Conservation (phyloP, 2,797 vertebrate species). For the Chanos chanos region DNA sequence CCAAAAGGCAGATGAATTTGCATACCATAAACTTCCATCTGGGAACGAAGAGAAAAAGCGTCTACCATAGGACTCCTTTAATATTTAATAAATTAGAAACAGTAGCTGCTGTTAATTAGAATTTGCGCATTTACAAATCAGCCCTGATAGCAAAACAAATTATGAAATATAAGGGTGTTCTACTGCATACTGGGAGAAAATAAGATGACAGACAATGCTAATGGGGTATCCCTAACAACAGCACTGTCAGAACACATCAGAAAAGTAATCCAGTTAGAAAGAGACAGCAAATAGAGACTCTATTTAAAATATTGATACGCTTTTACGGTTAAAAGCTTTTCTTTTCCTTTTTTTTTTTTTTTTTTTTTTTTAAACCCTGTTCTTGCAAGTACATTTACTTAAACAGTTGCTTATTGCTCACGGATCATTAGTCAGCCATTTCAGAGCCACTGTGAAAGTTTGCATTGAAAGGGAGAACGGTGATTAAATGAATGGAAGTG, state of each 20-base stretch:
- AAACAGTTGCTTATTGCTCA: constrained; percentile 98
- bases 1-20: constrained; percentile 84
- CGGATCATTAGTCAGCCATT: constrained; percentile 94
- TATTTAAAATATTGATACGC: constrained; percentile 99
- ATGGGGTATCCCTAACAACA: constrained; percentile 98
- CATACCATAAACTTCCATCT: constrained; percentile 95
- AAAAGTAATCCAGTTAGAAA: constrained; percentile 95
- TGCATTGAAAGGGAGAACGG: constrained; percentile 74
- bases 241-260: constrained; percentile 96
- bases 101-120: constrained; percentile 97
- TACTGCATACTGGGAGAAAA: constrained; percentile 83
- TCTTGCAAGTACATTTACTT: constrained; percentile 84
- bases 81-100: constrained; percentile 97
- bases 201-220: constrained; percentile 98
- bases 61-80: constrained; percentile 95
- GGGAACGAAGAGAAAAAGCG: constrained; percentile 79
- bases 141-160: constrained; percentile 99
- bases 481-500: constrained; percentile 86
- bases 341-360: neutral
- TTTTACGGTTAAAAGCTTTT: constrained; percentile 93
- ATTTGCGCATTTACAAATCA: constrained; percentile 99
- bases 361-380: neutral
- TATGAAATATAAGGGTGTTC: constrained; percentile 99
- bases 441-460: constrained; percentile 79
- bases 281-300: constrained; percentile 84